Evolutionary conservation across 2,797 vertebrate species (phyloP).

Genomic region (Lacerta bilineata): DNA sequence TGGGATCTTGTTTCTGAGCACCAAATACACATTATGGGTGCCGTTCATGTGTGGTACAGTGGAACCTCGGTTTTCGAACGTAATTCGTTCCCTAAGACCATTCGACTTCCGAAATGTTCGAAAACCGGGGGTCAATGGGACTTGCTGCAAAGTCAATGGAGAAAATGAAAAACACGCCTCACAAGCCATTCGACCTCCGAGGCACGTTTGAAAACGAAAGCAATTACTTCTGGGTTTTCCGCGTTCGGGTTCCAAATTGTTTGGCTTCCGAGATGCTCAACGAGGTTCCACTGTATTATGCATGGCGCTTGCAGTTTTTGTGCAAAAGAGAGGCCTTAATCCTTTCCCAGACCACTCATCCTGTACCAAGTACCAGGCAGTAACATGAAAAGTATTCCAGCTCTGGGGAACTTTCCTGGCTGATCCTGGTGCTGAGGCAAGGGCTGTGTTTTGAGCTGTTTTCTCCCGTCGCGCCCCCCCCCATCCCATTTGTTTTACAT

Average conservation of each 20-base stretch:
- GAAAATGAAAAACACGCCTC: too few relatives aligned
- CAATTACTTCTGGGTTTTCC: too few relatives aligned
- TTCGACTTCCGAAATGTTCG: too few relatives aligned
- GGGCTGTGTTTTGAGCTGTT: neutral
- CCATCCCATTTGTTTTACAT: neutral
- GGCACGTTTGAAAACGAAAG: too few relatives aligned
- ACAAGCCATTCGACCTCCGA: too few relatives aligned
- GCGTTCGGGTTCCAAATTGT: too few relatives aligned
- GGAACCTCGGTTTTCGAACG: too few relatives aligned
- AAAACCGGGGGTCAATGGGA: too few relatives aligned
- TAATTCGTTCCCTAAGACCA: too few relatives aligned
- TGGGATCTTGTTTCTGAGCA: neutral
- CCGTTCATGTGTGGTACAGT: neutral
- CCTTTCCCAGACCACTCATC: neutral
- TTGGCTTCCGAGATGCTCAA: fast-evolving
- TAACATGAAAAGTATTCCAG: neutral
- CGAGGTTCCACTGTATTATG: too few relatives aligned
- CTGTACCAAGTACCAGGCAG: neutral
- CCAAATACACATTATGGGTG: neutral
- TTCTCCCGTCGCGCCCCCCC: too few relatives aligned
- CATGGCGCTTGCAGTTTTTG: neutral
- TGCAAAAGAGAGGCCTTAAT: neutral
- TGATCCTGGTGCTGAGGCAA: neutral
- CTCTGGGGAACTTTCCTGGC: conserved; percentile 2
- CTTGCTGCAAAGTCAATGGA: too few relatives aligned